phyloP scores from a whole-genome alignment of 2,888 invertebrate species.

The Yponomeuta cagnagella region DNA sequence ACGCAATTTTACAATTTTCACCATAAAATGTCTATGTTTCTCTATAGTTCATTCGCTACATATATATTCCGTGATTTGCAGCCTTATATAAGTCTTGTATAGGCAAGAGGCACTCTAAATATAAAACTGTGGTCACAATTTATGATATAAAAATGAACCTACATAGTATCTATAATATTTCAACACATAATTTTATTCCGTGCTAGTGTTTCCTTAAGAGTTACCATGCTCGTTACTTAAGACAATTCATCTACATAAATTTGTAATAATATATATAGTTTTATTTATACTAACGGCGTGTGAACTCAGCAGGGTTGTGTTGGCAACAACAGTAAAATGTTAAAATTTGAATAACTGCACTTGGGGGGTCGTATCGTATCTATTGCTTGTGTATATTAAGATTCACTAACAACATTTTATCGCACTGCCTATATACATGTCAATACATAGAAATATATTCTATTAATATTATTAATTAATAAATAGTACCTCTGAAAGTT shows the following conservation, averaged over 20 bases:
- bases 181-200: slow-evolving; percentile 59
- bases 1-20: slow-evolving; percentile 76
- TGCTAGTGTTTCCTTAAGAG: slow-evolving; percentile 53
- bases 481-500: slow-evolving; percentile 78
- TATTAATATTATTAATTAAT: slow-evolving; percentile 77
- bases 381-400: slow-evolving; percentile 52
- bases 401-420: slow-evolving; percentile 54
- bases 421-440: slow-evolving; percentile 64
- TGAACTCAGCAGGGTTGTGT: slow-evolving; percentile 59
- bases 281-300: slow-evolving; percentile 62
- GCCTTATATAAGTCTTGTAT: slow-evolving; percentile 77
- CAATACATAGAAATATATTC: slow-evolving; percentile 78
- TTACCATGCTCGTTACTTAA: slow-evolving; percentile 43
- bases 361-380: slow-evolving; percentile 51
- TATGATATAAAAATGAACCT: slow-evolving; percentile 67
- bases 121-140: slow-evolving; percentile 78
- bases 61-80: slow-evolving; percentile 75
- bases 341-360: slow-evolving; percentile 77
- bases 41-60: slow-evolving; percentile 63
- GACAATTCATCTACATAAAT: slow-evolving; percentile 15
- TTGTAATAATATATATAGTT: slow-evolving; percentile 23
- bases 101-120: slow-evolving; percentile 80
- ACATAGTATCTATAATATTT: slow-evolving; percentile 51
- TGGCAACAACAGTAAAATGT: slow-evolving; percentile 63
- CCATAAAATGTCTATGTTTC: slow-evolving; percentile 67